Evolutionary conservation across 2,113 vertebrate genomes (phyloP).

Genomic region (Xenopus borealis): DNA sequence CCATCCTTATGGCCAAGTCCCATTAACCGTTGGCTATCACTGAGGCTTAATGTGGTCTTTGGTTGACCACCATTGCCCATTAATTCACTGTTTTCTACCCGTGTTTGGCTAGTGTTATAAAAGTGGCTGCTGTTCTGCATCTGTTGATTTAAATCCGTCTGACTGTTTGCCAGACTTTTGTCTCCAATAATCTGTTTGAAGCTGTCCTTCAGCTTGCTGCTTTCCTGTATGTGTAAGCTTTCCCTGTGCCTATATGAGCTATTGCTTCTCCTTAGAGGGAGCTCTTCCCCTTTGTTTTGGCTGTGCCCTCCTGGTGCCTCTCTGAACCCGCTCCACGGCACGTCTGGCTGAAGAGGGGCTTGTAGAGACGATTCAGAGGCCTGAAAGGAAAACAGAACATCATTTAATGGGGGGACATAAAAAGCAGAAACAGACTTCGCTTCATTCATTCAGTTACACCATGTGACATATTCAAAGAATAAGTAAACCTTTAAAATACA

Average conservation of each 20-base stretch:
- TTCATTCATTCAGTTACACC: too few species aligned
- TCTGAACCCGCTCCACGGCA: conserved; percentile 36
- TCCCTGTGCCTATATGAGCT: background rate
- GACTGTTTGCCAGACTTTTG: background rate
- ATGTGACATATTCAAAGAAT: too few species aligned
- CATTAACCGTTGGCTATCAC: too few species aligned
- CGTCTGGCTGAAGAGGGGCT: background rate
- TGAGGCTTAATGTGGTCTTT: background rate
- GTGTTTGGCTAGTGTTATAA: background rate
- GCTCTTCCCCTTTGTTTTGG: background rate
- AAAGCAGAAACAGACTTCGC: too few species aligned
- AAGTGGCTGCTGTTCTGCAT: background rate
- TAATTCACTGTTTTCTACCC: background rate
- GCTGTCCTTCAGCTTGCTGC: background rate
- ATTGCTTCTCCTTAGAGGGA: background rate
- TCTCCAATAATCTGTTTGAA: background rate
- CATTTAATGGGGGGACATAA: too few species aligned
- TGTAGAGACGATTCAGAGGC: conserved; percentile 11
- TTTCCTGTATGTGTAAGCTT: background rate
- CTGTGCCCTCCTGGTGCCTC: conserved; percentile 41
- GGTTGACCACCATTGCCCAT: background rate
- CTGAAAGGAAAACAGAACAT: background rate
- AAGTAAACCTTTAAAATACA: too few species aligned
- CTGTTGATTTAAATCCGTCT: background rate
- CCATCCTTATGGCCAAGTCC: too few species aligned